phyloP scores from a whole-genome alignment of 2,797 vertebrate species.

The Girardinus metallicus region DNA sequence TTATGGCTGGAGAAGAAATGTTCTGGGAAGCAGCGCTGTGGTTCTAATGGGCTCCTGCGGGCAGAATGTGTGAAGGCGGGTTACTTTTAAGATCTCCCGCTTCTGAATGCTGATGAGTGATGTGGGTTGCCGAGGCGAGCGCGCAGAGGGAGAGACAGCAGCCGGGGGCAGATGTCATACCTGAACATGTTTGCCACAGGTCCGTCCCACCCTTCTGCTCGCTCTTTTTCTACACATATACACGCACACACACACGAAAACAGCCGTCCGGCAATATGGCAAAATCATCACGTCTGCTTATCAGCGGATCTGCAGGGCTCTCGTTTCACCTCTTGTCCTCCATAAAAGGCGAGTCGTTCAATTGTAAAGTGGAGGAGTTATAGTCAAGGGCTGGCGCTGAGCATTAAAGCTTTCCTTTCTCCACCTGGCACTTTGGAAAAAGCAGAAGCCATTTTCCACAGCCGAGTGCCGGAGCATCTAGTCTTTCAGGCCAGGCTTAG shows the following conservation, averaged over 20 bases:
- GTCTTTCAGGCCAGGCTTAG: slow-evolving; percentile 24
- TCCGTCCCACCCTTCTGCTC: neutral
- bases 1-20: slow-evolving; percentile 28
- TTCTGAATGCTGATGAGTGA: slow-evolving; percentile 64
- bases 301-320: slow-evolving; percentile 35
- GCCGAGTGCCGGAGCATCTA: slow-evolving; percentile 34
- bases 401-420: slow-evolving; percentile 44
- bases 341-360: slow-evolving; percentile 45
- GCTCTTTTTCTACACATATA: slow-evolving; percentile 3
- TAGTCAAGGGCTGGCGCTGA: slow-evolving; percentile 46
- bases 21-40: slow-evolving; percentile 28
- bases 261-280: slow-evolving; percentile 12
- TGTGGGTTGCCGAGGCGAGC: slow-evolving; percentile 27
- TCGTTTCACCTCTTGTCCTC: slow-evolving; percentile 57
- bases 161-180: slow-evolving; percentile 33
- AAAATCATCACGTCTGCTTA: slow-evolving; percentile 37
- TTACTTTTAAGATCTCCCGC: slow-evolving; percentile 38
- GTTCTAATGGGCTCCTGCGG: slow-evolving; percentile 51
- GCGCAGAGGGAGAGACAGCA: slow-evolving; percentile 36
- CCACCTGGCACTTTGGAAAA: slow-evolving; percentile 26
- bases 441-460: slow-evolving; percentile 46
- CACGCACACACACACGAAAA: neutral
- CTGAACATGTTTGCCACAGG: slow-evolving; percentile 25
- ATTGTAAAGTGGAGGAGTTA: slow-evolving; percentile 63
- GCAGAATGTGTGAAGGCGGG: slow-evolving; percentile 53